These are phyloP conservation scores for Xanthorhoe spadicearia DNA, from an alignment of 2,888 invertebrate genomes.

Conservation along the genomic window DNA sequence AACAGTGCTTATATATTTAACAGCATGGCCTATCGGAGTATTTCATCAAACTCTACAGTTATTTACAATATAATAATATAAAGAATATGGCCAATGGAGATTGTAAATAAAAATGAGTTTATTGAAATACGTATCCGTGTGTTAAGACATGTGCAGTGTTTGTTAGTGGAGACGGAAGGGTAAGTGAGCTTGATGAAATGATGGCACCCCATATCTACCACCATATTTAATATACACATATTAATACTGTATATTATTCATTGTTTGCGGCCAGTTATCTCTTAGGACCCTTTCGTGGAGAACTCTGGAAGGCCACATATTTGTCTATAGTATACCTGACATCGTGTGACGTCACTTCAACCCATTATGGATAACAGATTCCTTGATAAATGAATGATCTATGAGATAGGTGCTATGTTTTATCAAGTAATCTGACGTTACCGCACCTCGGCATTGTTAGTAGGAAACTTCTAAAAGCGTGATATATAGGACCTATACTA, in stretches of 20 bases:
- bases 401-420: constrained; percentile 44
- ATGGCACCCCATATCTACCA: constrained; percentile 79
- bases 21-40: constrained; percentile 72
- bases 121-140: constrained; percentile 61
- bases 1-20: constrained; percentile 77
- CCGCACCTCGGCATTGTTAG: constrained; percentile 72
- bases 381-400: constrained; percentile 62
- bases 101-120: constrained; percentile 48
- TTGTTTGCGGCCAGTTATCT: constrained; percentile 66
- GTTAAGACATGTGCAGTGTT: constrained; percentile 82
- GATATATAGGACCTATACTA: constrained; percentile 72
- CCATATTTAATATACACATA: constrained; percentile 80
- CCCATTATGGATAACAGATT: constrained; percentile 65
- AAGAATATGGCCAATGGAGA: constrained; percentile 20
- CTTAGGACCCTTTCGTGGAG: constrained; percentile 73
- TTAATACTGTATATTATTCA: constrained; percentile 55
- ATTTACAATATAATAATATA: constrained; percentile 37
- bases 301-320: constrained; percentile 84
- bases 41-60: constrained; percentile 50
- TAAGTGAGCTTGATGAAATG: constrained; percentile 81
- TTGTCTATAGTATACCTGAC: constrained; percentile 52
- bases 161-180: constrained; percentile 79
- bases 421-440: constrained; percentile 75
- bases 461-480: constrained; percentile 81
- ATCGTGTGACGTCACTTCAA: constrained; percentile 54